These are phyloP conservation scores for Eristalis tenax DNA, from an alignment of 2,888 invertebrate genomes.

Conservation along the genomic window DNA sequence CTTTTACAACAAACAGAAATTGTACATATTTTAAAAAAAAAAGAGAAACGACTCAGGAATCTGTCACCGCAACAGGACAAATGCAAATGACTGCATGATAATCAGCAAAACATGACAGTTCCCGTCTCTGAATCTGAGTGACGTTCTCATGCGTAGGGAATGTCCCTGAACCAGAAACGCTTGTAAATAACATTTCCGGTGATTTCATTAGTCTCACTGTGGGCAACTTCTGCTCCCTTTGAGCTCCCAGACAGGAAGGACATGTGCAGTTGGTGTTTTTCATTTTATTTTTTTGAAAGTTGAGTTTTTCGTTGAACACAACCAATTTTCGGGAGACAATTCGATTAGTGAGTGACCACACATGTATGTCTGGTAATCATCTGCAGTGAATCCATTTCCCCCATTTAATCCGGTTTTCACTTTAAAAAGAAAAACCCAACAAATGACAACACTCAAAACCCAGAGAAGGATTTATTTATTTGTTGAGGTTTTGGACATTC, in stretches of 20 bases:
- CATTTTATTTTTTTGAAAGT: neutral
- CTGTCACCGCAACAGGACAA: neutral
- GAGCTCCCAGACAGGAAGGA: conserved; percentile 50
- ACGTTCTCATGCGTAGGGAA: conserved; percentile 19
- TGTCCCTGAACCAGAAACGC: conserved; percentile 57
- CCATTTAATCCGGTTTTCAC: conserved; percentile 52
- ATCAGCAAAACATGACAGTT: conserved; percentile 68
- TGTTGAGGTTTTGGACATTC: conserved; percentile 8
- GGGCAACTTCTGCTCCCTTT: conserved; percentile 55
- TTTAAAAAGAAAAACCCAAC: conserved; percentile 23
- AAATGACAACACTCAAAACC: neutral
- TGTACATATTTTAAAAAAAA: neutral
- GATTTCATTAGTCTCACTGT: conserved; percentile 70
- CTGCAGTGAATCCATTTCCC: conserved; percentile 51
- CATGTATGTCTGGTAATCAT: conserved; percentile 67
- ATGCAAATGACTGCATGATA: conserved; percentile 49
- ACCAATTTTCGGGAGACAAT: conserved; percentile 66
- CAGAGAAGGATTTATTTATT: conserved; percentile 23
- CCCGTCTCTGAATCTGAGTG: conserved; percentile 48
- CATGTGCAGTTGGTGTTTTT: conserved; percentile 11
- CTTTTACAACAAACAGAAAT: neutral
- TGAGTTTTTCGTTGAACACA: conserved; percentile 53
- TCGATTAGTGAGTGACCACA: conserved; percentile 69
- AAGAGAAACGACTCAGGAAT: neutral
- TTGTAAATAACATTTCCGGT: conserved; percentile 72